Conservation (phyloP, 1,140 invertebrate species). For the Steinernema khuongi region DNA sequence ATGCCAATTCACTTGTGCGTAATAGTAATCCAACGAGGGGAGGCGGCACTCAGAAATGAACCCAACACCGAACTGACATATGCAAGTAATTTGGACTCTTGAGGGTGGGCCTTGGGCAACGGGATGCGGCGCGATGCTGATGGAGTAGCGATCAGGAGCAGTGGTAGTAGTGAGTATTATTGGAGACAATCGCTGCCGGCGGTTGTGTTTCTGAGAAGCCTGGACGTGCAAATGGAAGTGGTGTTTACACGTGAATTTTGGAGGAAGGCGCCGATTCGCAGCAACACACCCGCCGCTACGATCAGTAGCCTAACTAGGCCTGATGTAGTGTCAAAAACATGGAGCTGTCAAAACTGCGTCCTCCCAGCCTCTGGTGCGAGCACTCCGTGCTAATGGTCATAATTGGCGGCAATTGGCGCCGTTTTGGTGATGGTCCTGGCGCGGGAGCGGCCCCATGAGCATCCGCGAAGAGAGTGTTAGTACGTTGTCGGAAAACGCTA, state of each 20-base stretch:
- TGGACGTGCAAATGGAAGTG: neutral
- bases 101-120: neutral
- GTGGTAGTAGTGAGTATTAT: neutral
- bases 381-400: neutral
- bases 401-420: neutral
- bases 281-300: neutral
- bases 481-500: neutral
- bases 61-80: constrained; percentile 7
- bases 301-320: too few species aligned
- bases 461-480: too few species aligned
- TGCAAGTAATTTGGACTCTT: constrained; percentile 17
- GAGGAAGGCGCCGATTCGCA: neutral
- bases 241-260: neutral
- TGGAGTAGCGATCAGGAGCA: neutral
- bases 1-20: too few species aligned
- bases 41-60: neutral
- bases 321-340: too few species aligned
- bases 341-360: too few species aligned
- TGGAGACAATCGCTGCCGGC: neutral
- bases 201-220: neutral
- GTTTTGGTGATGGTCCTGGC: neutral
- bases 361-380: neutral
- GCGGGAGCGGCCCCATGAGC: too few species aligned
- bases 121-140: too few species aligned
- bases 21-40: constrained; percentile 1